Evolutionary conservation across 1,140 invertebrate species (phyloP), one percentile per base, ranked within the genome.

Genomic region (Sminthurinus signatus): DNA sequence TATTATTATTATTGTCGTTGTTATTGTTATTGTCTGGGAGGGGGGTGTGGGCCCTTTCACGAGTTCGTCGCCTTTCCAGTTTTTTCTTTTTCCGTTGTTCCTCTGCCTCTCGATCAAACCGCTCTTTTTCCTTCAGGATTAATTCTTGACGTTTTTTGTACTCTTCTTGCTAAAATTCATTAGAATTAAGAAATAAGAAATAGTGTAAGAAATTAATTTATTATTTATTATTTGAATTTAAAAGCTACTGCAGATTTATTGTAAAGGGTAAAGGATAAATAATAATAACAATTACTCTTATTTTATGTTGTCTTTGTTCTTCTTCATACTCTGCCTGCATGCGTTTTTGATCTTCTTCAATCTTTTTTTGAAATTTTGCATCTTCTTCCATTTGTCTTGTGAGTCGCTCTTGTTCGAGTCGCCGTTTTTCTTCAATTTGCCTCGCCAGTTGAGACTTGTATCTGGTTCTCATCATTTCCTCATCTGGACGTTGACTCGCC

Each of bases 111-210:
- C 28, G 23, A 27, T 52, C 50, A 52, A 52, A 52, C 15, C 50
- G 4, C 19, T 52, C 50, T 28, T 52, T 52, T 19, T 52, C 50
- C 50, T 52, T 52, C 21, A 52, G 25, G 25, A 52, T 52, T 8
- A 52, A 5, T 28, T 52, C 50, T 52, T 52, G 50, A 4, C 50
- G 50, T 31, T 52, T 52, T 27, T 28, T 27, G 27, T 52, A 52
- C 50, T 52, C 50, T 25, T 52, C 50, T 52, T 52, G 50, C 50
- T 52, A 46, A 46, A 21, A n/a, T 21, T 46, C 15, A 4, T 36
- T 15, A 36, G 15, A 36, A 36, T 36, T 36, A 36, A 5, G 32
- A 5, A n/a, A 36, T 36, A 36, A 36, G n/a, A 48, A 8, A 8
- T 48, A 10, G 44, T 25, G 8, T 25, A 48, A 19, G 27, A 3